Evolutionary conservation across 2,888 invertebrate species (phyloP).

Genomic region (Tachina grossa): DNA sequence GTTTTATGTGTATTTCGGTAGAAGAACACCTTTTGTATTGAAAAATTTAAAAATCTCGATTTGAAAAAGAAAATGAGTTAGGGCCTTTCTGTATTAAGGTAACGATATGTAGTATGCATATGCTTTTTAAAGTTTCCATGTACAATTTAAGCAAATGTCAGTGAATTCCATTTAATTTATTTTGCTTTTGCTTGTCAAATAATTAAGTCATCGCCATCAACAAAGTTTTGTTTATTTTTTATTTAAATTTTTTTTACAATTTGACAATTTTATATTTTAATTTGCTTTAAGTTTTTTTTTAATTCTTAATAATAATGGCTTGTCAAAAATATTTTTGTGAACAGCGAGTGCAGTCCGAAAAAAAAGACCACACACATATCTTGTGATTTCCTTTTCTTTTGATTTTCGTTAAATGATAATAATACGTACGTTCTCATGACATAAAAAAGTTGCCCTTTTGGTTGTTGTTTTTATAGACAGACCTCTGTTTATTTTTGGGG

Average conservation of each 20-base stretch:
- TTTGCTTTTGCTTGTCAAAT: slow-evolving; percentile 28
- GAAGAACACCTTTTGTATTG: too few species aligned
- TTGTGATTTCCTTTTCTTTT: not conserved
- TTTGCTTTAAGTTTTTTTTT: slow-evolving; percentile 12
- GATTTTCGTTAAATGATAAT: slow-evolving; percentile 21
- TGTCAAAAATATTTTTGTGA: slow-evolving; percentile 13
- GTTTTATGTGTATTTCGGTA: too few species aligned
- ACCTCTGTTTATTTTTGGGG: not conserved
- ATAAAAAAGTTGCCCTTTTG: not conserved
- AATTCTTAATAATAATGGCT: not conserved
- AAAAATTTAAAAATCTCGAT: too few species aligned
- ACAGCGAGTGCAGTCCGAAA: not conserved
- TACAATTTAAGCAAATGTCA: slow-evolving; percentile 11
- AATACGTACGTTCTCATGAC: slow-evolving; percentile 10
- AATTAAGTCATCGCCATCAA: slow-evolving; percentile 19
- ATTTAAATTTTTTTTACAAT: not conserved
- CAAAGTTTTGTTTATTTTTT: not conserved
- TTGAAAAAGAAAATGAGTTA: too few species aligned
- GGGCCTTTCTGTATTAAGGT: too few species aligned
- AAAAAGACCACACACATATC: slow-evolving; percentile 43
- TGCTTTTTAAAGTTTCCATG: slow-evolving; percentile 17
- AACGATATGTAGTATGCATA: too few species aligned
- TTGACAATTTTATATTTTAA: slow-evolving; percentile 20
- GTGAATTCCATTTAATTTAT: slow-evolving; percentile 31
- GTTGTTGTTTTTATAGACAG: not conserved